Evolutionary conservation across 2,797 vertebrate genomes (phyloP).

Genomic region (Pithecia hirsuta): DNA sequence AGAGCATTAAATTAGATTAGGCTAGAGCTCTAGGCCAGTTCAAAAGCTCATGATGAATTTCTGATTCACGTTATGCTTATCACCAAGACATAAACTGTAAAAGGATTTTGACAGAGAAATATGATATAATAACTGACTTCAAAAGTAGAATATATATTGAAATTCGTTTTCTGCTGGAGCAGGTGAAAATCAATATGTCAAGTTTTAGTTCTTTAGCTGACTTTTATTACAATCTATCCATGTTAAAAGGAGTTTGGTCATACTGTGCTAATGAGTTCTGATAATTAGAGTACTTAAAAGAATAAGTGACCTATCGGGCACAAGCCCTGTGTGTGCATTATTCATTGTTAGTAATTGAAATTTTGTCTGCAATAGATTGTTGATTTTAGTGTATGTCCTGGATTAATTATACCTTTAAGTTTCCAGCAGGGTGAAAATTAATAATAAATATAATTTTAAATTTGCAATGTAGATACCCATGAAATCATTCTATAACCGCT

Average conservation of each 20-base stretch:
- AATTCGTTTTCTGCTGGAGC: background rate
- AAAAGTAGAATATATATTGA: background rate
- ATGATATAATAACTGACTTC: background rate
- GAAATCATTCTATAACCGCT: background rate
- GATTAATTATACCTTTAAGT: background rate
- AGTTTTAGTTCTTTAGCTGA: background rate
- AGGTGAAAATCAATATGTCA: background rate
- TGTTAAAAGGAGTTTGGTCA: background rate
- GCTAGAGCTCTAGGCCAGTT: background rate
- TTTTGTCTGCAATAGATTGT: background rate
- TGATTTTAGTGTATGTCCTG: background rate
- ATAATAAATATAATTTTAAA: background rate
- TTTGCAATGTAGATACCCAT: background rate
- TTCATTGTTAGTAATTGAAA: background rate
- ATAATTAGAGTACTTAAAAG: background rate
- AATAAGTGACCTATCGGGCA: background rate
- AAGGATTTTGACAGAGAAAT: background rate
- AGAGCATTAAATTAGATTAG: background rate
- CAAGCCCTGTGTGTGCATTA: background rate
- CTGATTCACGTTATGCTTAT: background rate
- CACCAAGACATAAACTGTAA: background rate
- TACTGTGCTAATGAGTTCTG: background rate
- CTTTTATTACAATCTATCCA: background rate
- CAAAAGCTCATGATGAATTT: background rate
- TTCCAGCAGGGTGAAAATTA: background rate